Evolutionary conservation across 2,113 vertebrate genomes (phyloP).

Genomic region (Scomber japonicus): DNA sequence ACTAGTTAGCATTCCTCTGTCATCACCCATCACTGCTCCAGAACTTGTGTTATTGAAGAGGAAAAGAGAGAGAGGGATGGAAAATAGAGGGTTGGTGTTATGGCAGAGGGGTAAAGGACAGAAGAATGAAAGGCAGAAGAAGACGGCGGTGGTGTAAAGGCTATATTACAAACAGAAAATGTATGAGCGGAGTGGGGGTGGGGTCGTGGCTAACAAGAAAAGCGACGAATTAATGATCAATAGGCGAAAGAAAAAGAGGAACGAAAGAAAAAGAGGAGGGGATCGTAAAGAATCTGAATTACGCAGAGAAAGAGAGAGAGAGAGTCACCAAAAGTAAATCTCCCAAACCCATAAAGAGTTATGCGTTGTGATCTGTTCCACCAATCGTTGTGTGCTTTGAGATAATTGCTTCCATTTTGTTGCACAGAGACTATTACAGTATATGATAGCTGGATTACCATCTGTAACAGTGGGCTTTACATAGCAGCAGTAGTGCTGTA

Average conservation of each 20-base stretch:
- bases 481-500: constrained; percentile 60
- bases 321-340: constrained; percentile 66
- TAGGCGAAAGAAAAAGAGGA: constrained; percentile 41
- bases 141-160: neutral
- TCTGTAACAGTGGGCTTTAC: constrained; percentile 71
- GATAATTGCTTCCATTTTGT: constrained; percentile 82
- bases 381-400: constrained; percentile 76
- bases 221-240: constrained; percentile 36
- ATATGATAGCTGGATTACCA: constrained; percentile 77
- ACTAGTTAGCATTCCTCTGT: constrained; percentile 74
- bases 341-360: constrained; percentile 77
- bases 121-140: constrained; percentile 2
- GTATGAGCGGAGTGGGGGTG: neutral
- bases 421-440: constrained; percentile 76
- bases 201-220: constrained; percentile 27
- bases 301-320: neutral
- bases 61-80: constrained; percentile 27
- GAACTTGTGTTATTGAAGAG: constrained; percentile 40
- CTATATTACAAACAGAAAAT: neutral
- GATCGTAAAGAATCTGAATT: too few species aligned
- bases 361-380: constrained; percentile 78
- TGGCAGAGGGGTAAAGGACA: constrained; percentile 16
- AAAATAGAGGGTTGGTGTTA: constrained; percentile 23
- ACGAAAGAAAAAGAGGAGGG: constrained; percentile 28
- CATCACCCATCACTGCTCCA: constrained; percentile 53